Conservation (phyloP, 1,140 invertebrate genomes). For the Scaptomyza montana region DNA sequence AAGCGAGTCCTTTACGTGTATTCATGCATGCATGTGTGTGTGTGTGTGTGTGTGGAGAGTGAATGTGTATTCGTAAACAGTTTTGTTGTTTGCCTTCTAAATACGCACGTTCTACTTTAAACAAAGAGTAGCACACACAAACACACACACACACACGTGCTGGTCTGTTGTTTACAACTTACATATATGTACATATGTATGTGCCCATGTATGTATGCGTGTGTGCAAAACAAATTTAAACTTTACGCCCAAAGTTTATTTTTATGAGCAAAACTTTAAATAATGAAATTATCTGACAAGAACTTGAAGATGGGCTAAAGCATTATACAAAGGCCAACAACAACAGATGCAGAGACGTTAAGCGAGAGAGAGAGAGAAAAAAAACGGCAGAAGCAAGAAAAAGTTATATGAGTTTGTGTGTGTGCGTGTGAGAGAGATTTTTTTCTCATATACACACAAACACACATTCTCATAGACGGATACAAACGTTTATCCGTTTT, state of each 20-base stretch:
- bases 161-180: slow-evolving; percentile 63
- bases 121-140: slow-evolving; percentile 59
- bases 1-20: slow-evolving; percentile 48
- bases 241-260: slow-evolving; percentile 81
- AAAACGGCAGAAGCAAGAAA: slow-evolving; percentile 2
- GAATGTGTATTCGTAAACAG: slow-evolving; percentile 62
- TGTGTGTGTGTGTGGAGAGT: neutral
- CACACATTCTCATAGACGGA: slow-evolving; percentile 1
- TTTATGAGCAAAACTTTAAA: slow-evolving; percentile 80
- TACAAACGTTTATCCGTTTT: slow-evolving; percentile 32
- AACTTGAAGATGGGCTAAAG: slow-evolving; percentile 63
- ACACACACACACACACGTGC: slow-evolving; percentile 37
- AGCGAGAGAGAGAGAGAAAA: slow-evolving; percentile 20
- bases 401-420: neutral
- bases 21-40: neutral
- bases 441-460: neutral
- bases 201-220: slow-evolving; percentile 30
- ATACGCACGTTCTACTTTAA: slow-evolving; percentile 81
- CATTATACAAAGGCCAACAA: slow-evolving; percentile 36
- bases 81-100: slow-evolving; percentile 78
- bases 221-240: slow-evolving; percentile 81
- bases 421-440: neutral
- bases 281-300: slow-evolving; percentile 81
- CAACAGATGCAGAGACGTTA: slow-evolving; percentile 13
- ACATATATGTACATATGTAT: slow-evolving; percentile 13